Evolutionary conservation across 2,888 invertebrate species (phyloP).

Genomic region (Brenthis daphne): DNA sequence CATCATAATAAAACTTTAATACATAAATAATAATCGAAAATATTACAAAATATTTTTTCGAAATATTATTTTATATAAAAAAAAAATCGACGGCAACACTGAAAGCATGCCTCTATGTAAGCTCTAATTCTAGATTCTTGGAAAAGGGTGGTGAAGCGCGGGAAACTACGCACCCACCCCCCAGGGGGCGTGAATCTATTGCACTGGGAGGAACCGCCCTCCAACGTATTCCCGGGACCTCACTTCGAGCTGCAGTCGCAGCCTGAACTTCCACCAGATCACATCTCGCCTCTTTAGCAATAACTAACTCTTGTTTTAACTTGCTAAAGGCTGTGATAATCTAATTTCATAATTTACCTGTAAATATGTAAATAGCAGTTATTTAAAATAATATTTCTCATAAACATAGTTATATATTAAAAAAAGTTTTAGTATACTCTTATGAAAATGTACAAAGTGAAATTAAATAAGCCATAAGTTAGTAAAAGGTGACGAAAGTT

Average conservation of each 20-base stretch:
- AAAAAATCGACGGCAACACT: not conserved
- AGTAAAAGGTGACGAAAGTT: too few relatives aligned
- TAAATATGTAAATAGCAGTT: not conserved
- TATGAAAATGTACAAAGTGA: too few relatives aligned
- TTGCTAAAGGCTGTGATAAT: conserved; percentile 7
- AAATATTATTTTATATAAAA: conserved; percentile 1
- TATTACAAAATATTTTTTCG: not conserved
- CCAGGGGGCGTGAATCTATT: conserved; percentile 8
- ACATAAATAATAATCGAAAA: not conserved
- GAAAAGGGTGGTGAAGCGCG: conserved; percentile 2
- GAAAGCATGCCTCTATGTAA: conserved; percentile 1
- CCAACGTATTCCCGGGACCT: conserved; percentile 2
- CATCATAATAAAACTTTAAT: too few relatives aligned
- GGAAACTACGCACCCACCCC: conserved; percentile 1
- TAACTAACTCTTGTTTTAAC: not conserved
- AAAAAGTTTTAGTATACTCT: too few relatives aligned
- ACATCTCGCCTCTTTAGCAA: not conserved
- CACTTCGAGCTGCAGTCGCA: conserved; percentile 11
- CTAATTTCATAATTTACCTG: not conserved
- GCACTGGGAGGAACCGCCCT: conserved; percentile 13
- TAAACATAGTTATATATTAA: too few relatives aligned
- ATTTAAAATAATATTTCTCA: too few relatives aligned
- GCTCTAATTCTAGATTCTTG: conserved; percentile 15
- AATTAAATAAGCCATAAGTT: too few relatives aligned
- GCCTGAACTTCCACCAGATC: not conserved